Evolutionary conservation across 2,888 invertebrate species (phyloP).

Genomic region (Norana najaformis): DNA sequence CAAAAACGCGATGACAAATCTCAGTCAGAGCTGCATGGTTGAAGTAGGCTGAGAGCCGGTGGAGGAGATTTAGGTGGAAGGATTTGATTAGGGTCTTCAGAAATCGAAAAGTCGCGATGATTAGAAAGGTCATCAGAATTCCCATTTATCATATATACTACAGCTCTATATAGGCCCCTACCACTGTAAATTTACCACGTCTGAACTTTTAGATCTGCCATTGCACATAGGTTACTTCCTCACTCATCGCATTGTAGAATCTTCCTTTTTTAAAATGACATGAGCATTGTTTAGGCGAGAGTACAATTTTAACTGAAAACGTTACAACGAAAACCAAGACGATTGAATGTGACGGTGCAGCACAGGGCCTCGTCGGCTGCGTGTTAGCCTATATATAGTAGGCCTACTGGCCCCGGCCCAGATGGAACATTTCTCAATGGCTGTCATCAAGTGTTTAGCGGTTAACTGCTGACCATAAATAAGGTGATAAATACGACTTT

Average conservation of each 20-base stretch:
- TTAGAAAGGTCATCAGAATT: no score
- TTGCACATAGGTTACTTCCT: background rate
- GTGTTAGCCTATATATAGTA: no score
- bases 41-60: no score
- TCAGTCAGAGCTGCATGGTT: no score
- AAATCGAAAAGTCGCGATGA: no score
- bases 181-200: no score
- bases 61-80: no score
- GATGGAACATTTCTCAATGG: constrained; percentile 1
- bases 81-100: no score
- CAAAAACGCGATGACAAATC: no score
- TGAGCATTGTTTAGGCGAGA: background rate
- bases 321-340: background rate
- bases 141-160: no score
- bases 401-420: background rate
- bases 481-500: constrained; percentile 13
- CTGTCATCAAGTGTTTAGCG: constrained; percentile 13
- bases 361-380: background rate
- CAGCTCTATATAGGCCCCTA: no score
- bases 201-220: background rate
- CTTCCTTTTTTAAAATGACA: background rate
- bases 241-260: background rate
- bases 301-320: background rate
- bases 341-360: background rate
- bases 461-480: background rate